Base-by-base conservation (phyloP, 2,113 vertebrate genomes). In the Todiramphus saurophagus region DNA sequence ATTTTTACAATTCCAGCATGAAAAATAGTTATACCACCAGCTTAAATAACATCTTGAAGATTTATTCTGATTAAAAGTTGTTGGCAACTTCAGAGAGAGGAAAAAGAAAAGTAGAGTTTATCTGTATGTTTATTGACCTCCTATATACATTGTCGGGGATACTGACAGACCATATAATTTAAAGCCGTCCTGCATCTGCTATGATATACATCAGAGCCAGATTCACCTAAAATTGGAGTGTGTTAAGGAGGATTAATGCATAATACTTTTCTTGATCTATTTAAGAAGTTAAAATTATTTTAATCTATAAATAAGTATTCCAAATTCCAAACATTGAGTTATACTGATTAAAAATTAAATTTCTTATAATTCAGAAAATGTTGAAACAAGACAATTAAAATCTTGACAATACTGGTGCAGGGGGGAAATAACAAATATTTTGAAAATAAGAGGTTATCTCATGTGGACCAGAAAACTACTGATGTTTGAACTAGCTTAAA, bases 281-380 rank as follows among this genome's bases (percentile, higher is more conserved):
- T 90, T 92, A 90, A 93, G 79, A 79, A 83, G 43, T 94, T 94
- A 86, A 93, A 85, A 83, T 56, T 90, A 56, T 86, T 51, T 51
- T 91, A 93, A 72, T 86, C 83, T 81, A 88, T 59, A 87, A 83
- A 80, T 93, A 81, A 62, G 14, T 78, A 83, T 86, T 96, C 39
- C 41, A 70, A 66, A 62, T 67, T 88, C 31, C 11, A 74, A 64
- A 79, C 23, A 48, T 21, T 78, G 16, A 46, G 70, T 89, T 91
- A 48, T 56, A 94, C 23, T 89, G 48, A 60, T 90, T 81, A 78
- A 91, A 69, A 70, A 41, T 35, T 78, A 69, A 8, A 56, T 77
- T 81, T 86, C 7, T 75, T 92, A 25, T 8, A 77, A 56, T 44
- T 86, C 16, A 51, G 12, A 63, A 78, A 59, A 75, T 63, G 9